Percentiles rank a stretch among this genome's conserved stretches.
These are phyloP conservation scores for Trididemnum miniatum DNA, from an alignment of 23 tunicate genomes.

Conservation along the genomic window DNA sequence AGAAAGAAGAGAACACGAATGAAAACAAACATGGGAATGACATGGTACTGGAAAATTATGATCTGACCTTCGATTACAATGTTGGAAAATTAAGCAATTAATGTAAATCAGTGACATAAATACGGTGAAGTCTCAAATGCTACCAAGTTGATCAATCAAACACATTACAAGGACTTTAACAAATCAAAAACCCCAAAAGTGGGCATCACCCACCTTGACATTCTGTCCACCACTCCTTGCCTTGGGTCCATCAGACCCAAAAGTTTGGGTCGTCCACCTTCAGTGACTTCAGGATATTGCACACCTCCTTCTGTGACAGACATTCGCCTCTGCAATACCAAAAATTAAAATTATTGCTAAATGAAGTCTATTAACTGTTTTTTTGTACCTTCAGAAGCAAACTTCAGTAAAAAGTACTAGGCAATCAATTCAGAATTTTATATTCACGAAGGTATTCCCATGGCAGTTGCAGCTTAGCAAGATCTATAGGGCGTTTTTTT, in stretches of 20 bases:
- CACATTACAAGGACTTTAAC: not conserved
- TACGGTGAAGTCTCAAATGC: not conserved
- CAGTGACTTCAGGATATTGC: constrained; percentile 93
- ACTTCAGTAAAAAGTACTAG: too few relatives aligned
- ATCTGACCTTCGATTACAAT: too few relatives aligned
- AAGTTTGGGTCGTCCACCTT: constrained; percentile 92
- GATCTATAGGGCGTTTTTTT: too few relatives aligned
- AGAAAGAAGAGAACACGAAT: too few relatives aligned
- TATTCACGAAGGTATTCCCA: too few relatives aligned
- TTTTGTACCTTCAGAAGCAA: too few relatives aligned
- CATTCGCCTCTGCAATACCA: constrained; percentile 76
- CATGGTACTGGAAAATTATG: too few relatives aligned
- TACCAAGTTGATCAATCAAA: not conserved
- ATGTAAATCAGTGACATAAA: not conserved
- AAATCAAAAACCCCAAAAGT: not conserved
- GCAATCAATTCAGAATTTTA: too few relatives aligned
- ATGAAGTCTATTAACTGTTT: too few relatives aligned
- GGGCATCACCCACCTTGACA: constrained; percentile 58
- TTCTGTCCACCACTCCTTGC: constrained; percentile 90
- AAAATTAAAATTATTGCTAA: too few relatives aligned
- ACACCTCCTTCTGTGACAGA: constrained; percentile 97
- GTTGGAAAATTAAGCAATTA: not conserved
- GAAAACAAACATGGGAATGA: too few relatives aligned
- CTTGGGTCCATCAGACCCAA: constrained; percentile 98
- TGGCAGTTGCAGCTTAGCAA: too few relatives aligned